These are phyloP conservation scores for Puma concolor DNA, from an alignment of 2,113 vertebrate species.

Conservation along the genomic window DNA sequence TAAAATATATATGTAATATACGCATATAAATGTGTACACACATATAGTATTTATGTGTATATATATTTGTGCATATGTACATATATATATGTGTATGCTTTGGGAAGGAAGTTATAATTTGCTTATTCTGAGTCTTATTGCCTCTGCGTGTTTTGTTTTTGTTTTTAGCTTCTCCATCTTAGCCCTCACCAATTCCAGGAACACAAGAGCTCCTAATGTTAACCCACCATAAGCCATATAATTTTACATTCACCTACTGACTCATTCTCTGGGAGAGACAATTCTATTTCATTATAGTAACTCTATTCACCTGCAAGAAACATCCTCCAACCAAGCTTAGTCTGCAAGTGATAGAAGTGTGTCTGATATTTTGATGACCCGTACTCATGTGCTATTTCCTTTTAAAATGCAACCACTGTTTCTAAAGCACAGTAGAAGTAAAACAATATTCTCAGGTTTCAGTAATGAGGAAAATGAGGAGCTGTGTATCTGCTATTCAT, in stretches of 20 bases:
- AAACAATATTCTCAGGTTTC: not conserved
- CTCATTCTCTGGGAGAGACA: not conserved
- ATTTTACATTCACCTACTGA: not conserved
- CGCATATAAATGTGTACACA: not conserved
- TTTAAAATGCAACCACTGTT: not conserved
- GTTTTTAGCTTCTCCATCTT: not conserved
- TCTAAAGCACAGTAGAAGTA: not conserved
- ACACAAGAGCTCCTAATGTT: not conserved
- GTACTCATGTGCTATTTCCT: not conserved
- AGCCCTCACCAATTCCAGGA: not conserved
- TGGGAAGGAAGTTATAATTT: not conserved
- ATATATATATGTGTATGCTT: no score
- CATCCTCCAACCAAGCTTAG: rapidly evolving
- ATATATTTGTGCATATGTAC: not conserved
- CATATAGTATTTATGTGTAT: not conserved
- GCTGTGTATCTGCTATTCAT: not conserved
- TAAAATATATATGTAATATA: not conserved
- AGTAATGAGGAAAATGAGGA: not conserved
- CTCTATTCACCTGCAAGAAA: not conserved
- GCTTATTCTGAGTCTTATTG: not conserved
- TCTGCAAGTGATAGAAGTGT: rapidly evolving
- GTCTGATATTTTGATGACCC: not conserved
- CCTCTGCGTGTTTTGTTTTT: not conserved
- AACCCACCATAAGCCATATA: not conserved
- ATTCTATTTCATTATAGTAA: not conserved